These are phyloP conservation scores for Galerucella calmariensis DNA, from an alignment of 2,888 invertebrate genomes.

Conservation along the genomic window DNA sequence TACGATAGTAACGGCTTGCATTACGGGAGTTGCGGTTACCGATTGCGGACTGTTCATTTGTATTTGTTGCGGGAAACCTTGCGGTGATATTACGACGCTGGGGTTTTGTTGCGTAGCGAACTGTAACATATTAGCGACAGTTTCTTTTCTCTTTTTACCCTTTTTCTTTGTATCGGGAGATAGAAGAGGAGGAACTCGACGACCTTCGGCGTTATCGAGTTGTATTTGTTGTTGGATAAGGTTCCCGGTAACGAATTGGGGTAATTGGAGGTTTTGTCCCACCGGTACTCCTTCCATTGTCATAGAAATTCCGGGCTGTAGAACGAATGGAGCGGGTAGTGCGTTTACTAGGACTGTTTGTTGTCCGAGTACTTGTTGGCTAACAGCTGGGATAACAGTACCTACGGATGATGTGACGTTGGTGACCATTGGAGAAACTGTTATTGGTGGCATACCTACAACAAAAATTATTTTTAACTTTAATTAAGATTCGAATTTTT, in stretches of 20 bases:
- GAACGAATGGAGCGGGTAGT: constrained; percentile 79
- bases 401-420: constrained; percentile 74
- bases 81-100: constrained; percentile 70
- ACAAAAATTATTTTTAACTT: background rate
- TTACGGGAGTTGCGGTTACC: constrained; percentile 74
- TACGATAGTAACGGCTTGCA: constrained; percentile 81
- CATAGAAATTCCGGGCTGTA: constrained; percentile 80
- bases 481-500: background rate
- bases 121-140: constrained; percentile 77
- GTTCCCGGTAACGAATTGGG: constrained; percentile 76
- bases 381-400: constrained; percentile 73
- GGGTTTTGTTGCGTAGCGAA: constrained; percentile 76
- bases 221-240: constrained; percentile 70
- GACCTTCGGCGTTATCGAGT: constrained; percentile 70
- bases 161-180: constrained; percentile 76
- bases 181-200: constrained; percentile 65
- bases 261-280: constrained; percentile 76
- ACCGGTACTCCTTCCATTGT: constrained; percentile 73
- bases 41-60: constrained; percentile 77
- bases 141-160: constrained; percentile 79
- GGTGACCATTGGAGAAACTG: constrained; percentile 72
- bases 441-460: constrained; percentile 69
- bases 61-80: constrained; percentile 78
- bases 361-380: constrained; percentile 76
- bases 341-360: constrained; percentile 85